Conservation (phyloP, 2,888 invertebrate genomes). For the Nemotelus nigrinus region DNA sequence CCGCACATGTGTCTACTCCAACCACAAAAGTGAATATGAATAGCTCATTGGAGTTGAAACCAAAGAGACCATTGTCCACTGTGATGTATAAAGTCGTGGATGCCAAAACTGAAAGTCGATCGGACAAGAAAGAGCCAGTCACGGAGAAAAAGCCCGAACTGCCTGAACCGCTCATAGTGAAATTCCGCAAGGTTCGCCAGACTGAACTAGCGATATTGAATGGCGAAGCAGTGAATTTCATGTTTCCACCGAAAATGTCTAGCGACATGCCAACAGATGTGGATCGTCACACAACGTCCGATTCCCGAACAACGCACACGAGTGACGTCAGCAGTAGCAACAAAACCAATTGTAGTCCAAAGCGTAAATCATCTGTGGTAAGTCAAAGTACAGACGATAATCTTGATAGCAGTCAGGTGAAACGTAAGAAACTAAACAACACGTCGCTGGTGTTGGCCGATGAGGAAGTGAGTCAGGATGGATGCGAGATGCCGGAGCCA, state of each 20-base stretch:
- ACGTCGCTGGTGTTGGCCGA: slow-evolving; percentile 23
- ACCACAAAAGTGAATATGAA: slow-evolving; percentile 1
- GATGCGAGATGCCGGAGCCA: neutral
- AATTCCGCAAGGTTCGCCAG: slow-evolving; percentile 77
- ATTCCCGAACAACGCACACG: slow-evolving; percentile 58
- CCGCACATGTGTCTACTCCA: neutral
- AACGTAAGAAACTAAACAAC: slow-evolving; percentile 41
- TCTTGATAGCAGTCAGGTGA: slow-evolving; percentile 46
- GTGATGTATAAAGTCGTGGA: slow-evolving; percentile 62
- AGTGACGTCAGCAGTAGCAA: slow-evolving; percentile 56
- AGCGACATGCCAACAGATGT: slow-evolving; percentile 66
- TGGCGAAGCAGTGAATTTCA: slow-evolving; percentile 87
- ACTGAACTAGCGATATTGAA: slow-evolving; percentile 80
- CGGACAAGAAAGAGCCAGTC: slow-evolving; percentile 41
- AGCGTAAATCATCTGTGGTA: slow-evolving; percentile 45
- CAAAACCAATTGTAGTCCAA: slow-evolving; percentile 49
- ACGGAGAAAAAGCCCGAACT: slow-evolving; percentile 46
- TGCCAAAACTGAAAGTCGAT: slow-evolving; percentile 53
- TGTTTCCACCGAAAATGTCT: slow-evolving; percentile 74
- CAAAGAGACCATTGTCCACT: slow-evolving; percentile 56
- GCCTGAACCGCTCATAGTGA: slow-evolving; percentile 71
- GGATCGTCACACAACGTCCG: slow-evolving; percentile 66
- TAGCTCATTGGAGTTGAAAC: slow-evolving; percentile 15
- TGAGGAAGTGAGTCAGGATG: neutral
- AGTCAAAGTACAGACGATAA: slow-evolving; percentile 49